Percentiles rank a stretch among this genome's conserved stretches.
phyloP scores from a whole-genome alignment of 2,888 invertebrate genomes.

The Drosophila nr. perissopoda region DNA sequence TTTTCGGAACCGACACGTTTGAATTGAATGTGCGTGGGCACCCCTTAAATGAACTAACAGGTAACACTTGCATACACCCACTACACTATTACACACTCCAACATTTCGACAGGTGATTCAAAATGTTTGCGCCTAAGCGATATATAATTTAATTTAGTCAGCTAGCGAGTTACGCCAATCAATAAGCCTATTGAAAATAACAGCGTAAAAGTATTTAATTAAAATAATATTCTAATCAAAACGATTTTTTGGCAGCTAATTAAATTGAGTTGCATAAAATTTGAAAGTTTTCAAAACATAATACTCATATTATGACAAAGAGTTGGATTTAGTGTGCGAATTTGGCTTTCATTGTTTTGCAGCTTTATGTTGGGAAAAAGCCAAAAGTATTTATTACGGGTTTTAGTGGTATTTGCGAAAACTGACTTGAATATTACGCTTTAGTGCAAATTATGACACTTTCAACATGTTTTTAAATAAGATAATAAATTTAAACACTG shows the following conservation, averaged over 20 bases:
- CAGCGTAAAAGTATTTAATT: neutral
- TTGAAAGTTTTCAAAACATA: neutral
- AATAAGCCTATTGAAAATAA: conserved; percentile 18
- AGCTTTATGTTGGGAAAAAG: neutral
- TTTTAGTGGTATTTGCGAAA: neutral
- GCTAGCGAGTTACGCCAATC: neutral
- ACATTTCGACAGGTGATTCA: conserved; percentile 25
- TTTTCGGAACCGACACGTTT: conserved; percentile 11
- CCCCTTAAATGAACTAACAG: conserved; percentile 12
- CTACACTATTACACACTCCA: neutral
- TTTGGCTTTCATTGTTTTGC: neutral
- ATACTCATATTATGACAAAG: neutral
- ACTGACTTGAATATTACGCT: neutral
- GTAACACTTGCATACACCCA: conserved; percentile 18
- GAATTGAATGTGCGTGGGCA: conserved; percentile 48
- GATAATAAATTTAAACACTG: conserved; percentile 16
- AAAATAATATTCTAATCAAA: neutral
- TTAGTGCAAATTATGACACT: conserved; percentile 7
- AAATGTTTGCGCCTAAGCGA: conserved; percentile 4
- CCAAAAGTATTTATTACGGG: neutral
- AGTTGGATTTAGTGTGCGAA: neutral
- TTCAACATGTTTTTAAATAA: conserved; percentile 36
- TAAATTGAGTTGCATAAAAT: neutral
- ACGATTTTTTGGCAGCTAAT: conserved; percentile 7
- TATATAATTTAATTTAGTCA: conserved; percentile 7